A percentile compares a stretch with the other conserved stretches of the same genome.
These are phyloP conservation scores for Vulpes vulpes DNA, from an alignment of 2,113 vertebrate genomes.

Conservation along the genomic window DNA sequence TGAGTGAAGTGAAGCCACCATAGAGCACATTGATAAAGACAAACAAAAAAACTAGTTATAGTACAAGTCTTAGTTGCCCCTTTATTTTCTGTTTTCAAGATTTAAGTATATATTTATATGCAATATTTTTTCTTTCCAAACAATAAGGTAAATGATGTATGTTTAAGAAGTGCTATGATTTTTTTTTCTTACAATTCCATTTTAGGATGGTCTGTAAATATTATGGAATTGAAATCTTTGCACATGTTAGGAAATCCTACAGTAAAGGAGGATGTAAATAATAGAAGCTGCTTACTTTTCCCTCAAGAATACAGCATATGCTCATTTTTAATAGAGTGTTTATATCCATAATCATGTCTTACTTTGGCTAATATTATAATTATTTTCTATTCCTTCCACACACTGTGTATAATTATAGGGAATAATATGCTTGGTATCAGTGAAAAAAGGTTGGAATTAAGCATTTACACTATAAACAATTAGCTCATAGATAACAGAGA, in stretches of 20 bases:
- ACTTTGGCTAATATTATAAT: not conserved
- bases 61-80: not conserved
- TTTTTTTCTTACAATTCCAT: not conserved
- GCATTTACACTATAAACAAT: not conserved
- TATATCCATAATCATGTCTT: not conserved
- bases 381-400: not conserved
- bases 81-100: not conserved
- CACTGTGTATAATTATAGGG: not conserved
- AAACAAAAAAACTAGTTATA: not conserved
- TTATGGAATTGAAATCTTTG: not conserved
- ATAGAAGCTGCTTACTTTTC: slow-evolving; percentile 11
- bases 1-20: not conserved
- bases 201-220: slow-evolving; percentile 17
- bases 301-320: not conserved
- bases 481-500: not conserved
- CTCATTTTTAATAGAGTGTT: slow-evolving; percentile 47
- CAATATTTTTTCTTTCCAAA: not conserved
- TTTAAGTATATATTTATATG: not conserved
- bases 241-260: not conserved
- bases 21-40: not conserved
- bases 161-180: not conserved
- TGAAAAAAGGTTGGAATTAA: not conserved
- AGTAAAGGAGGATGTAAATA: not conserved
- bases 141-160: not conserved
- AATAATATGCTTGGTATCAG: not conserved